Evolutionary conservation across 2,797 vertebrate genomes (phyloP).

Genomic region (Malurus leucopterus): DNA sequence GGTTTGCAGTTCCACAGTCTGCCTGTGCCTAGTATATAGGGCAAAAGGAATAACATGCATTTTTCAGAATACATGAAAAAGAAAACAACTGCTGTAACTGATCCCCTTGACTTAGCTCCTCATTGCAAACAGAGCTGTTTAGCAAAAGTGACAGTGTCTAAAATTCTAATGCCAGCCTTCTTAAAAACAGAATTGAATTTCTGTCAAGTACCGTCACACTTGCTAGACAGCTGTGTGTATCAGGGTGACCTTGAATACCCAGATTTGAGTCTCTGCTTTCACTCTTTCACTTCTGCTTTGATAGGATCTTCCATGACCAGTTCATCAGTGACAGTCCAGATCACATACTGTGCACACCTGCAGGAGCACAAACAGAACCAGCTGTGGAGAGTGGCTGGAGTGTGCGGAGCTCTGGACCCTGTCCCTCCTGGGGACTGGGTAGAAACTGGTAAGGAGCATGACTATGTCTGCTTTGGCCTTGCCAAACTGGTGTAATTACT

Average conservation of each 20-base stretch:
- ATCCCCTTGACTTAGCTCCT: slow-evolving; percentile 33
- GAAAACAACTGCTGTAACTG: not conserved
- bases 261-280: not conserved
- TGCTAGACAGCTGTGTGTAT: not conserved
- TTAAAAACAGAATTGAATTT: slow-evolving; percentile 34
- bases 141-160: slow-evolving; percentile 33
- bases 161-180: slow-evolving; percentile 24
- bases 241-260: slow-evolving; percentile 55
- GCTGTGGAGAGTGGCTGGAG: not conserved
- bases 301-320: not conserved
- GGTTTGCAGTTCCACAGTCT: slow-evolving; percentile 4
- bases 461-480: not conserved
- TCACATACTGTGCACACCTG: not conserved
- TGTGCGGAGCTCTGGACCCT: not conserved
- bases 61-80: slow-evolving; percentile 25
- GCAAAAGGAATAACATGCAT: not conserved
- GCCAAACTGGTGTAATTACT: not conserved
- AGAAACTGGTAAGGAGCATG: not conserved
- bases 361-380: not conserved
- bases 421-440: not conserved
- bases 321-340: not conserved
- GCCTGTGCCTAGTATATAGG: not conserved
- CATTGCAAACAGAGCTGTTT: not conserved
- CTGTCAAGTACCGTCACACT: slow-evolving; percentile 40
- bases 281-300: not conserved